Evolutionary conservation across 30 jellyfish, hydroid and myxozoan genomes (phyloP).

Genomic region (Morbakka virulenta): DNA sequence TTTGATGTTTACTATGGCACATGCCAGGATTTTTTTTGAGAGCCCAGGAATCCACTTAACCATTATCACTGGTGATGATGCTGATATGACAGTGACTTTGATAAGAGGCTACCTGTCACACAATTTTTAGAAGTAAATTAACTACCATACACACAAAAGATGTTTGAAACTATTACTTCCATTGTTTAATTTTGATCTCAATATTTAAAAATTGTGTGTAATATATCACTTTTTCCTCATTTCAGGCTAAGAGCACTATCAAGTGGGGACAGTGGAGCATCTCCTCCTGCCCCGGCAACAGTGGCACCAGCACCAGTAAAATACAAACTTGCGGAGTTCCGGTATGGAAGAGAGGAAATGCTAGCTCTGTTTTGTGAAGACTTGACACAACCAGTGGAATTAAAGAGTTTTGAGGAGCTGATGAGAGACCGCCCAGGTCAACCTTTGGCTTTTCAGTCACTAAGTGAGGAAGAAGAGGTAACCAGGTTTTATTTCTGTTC

Average conservation of each 20-base stretch:
- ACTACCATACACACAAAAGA: too few species aligned
- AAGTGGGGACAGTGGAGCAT: constrained; percentile 76
- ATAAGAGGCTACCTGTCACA: too few species aligned
- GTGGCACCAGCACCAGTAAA: constrained; percentile 47
- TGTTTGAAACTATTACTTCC: too few species aligned
- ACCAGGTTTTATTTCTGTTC: neutral
- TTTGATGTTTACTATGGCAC: too few species aligned
- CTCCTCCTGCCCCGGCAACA: constrained; percentile 72
- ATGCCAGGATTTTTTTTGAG: too few species aligned
- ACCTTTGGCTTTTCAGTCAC: constrained; percentile 88
- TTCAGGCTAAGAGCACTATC: constrained; percentile 98
- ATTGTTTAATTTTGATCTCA: too few species aligned
- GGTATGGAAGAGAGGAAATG: constrained; percentile 99
- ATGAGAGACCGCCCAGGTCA: constrained; percentile 65
- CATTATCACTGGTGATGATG: too few species aligned
- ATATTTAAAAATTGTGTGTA: too few species aligned
- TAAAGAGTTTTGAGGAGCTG: constrained; percentile 82
- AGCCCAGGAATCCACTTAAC: too few species aligned
- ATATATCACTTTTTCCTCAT: too few species aligned
- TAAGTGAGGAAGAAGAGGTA: constrained; percentile 98
- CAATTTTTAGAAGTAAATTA: too few species aligned
- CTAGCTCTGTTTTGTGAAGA: constrained; percentile 68
- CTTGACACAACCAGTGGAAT: constrained; percentile 68
- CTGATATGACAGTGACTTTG: too few species aligned
- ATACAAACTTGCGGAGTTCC: constrained; percentile 96